A percentile compares a stretch with the other conserved stretches of the same genome.
These are phyloP conservation scores for human (Homo sapiens) DNA, from an alignment of 2,113 vertebrate species.

Conservation along the genomic window GRCh38 chr5:91974001-91974500, in stretches of 20 bases:
- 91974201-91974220: not conserved
- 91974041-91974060: not conserved
- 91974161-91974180: slow-evolving; percentile 7
- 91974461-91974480: not conserved
- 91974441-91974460: not conserved
- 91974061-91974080: not conserved
- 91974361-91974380: not conserved
- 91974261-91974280: slow-evolving; percentile 21
- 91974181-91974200: not conserved
- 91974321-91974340: not conserved
- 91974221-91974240: not conserved
- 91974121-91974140: not conserved
- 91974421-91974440: not conserved
- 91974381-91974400: not conserved
- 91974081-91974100: slow-evolving; percentile 18
- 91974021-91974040: slow-evolving; percentile 33
- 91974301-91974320: not conserved
- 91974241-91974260: slow-evolving; percentile 4
- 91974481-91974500: not conserved
- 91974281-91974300: not conserved
- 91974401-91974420: not conserved
- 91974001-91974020: not conserved
- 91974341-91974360: not conserved
- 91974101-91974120: slow-evolving; percentile 39
- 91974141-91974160: not conserved